phyloP scores from a whole-genome alignment of 2,797 vertebrate genomes.

The Poeciliopsis paucimaculata region DNA sequence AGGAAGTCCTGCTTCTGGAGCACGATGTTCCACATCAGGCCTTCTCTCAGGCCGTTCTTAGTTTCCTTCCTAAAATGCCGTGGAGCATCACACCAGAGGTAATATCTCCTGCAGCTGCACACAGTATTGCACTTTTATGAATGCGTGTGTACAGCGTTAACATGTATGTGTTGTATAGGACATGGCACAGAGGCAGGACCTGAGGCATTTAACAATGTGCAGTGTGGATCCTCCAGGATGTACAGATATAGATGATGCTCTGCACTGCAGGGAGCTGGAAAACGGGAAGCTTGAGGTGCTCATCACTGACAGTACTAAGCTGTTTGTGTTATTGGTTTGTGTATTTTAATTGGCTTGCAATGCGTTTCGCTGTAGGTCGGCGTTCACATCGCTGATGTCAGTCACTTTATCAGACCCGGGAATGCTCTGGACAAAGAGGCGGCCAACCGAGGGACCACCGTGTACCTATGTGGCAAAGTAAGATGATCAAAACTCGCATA shows the following conservation, averaged over 20 bases:
- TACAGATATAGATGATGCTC: constrained; percentile 96
- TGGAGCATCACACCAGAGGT: constrained; percentile 93
- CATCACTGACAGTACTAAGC: not conserved
- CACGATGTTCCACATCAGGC: constrained; percentile 97
- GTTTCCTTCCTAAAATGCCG: constrained; percentile 93
- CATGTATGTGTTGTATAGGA: constrained; percentile 77
- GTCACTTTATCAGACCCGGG: constrained; percentile 96
- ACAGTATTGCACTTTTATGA: not conserved
- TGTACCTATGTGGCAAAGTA: constrained; percentile 97
- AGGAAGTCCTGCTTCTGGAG: constrained; percentile 94
- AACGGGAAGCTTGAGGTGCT: constrained; percentile 93
- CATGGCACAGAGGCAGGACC: constrained; percentile 86
- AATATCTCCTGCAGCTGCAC: not conserved
- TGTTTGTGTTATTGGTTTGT: not conserved
- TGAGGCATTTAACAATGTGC: constrained; percentile 88
- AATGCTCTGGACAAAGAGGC: constrained; percentile 96
- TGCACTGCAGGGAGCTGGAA: constrained; percentile 88
- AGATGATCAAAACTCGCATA: constrained; percentile 6
- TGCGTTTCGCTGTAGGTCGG: constrained; percentile 83
- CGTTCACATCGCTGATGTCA: constrained; percentile 98
- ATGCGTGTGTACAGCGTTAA: not conserved
- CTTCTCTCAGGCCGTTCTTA: constrained; percentile 93
- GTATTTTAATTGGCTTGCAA: not conserved
- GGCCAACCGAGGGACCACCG: constrained; percentile 93
- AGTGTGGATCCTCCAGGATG: constrained; percentile 98